phyloP scores from a whole-genome alignment of 2,113 vertebrate genomes.

The Gavia stellata region DNA sequence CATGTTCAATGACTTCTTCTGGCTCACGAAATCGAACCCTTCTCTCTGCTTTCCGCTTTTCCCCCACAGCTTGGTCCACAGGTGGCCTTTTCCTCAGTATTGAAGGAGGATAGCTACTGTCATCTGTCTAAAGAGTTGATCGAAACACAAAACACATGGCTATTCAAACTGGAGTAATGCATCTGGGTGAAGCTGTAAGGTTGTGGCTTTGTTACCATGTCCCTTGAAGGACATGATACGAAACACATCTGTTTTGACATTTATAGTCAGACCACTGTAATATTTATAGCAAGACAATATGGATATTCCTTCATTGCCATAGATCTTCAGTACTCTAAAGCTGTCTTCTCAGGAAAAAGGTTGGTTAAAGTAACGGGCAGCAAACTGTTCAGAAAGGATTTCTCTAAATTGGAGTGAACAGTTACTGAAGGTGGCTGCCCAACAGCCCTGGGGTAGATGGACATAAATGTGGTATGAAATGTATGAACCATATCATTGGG shows the following conservation, averaged over 20 bases:
- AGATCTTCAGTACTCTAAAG: neutral
- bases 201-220: neutral
- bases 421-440: neutral
- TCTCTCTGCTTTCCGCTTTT: constrained; percentile 73
- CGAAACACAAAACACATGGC: neutral
- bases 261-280: neutral
- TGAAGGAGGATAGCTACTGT: constrained; percentile 76
- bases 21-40: constrained; percentile 88
- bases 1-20: constrained; percentile 78
- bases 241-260: neutral
- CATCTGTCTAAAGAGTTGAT: constrained; percentile 21
- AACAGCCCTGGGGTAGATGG: neutral
- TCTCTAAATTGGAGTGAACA: neutral
- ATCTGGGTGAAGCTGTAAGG: neutral
- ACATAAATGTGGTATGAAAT: neutral
- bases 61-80: constrained; percentile 17
- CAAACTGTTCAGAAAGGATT: neutral
- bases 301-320: neutral
- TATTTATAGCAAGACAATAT: neutral
- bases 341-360: neutral
- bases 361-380: neutral
- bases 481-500: neutral
- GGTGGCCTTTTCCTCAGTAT: constrained; percentile 81
- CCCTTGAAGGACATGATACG: fast-evolving
- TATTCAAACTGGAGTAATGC: neutral